Conservation (phyloP, 2,888 invertebrate genomes). For the Pemphredon lugubris region DNA sequence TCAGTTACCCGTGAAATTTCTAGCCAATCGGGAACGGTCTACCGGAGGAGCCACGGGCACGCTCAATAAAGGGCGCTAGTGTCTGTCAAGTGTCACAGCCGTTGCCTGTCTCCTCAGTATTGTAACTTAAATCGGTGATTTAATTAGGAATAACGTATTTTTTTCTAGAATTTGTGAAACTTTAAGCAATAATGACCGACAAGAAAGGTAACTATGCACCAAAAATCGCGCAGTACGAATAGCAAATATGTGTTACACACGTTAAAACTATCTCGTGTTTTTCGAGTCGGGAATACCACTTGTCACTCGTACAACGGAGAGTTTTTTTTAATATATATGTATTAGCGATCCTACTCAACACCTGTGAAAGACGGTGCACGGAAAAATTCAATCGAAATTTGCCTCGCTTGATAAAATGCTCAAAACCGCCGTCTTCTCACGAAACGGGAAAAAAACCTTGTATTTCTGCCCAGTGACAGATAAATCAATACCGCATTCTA, state of each 20-base stretch:
- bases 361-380: constrained; percentile 50
- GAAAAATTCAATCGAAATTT: constrained; percentile 35
- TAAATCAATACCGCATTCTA: constrained; percentile 80
- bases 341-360: constrained; percentile 48
- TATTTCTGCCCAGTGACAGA: constrained; percentile 75
- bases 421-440: constrained; percentile 30
- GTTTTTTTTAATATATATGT: constrained; percentile 37
- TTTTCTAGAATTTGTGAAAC: constrained; percentile 74
- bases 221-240: constrained; percentile 53
- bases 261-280: constrained; percentile 67
- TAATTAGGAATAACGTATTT: constrained; percentile 71
- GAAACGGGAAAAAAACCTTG: constrained; percentile 48
- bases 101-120: constrained; percentile 72
- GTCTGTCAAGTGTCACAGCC: constrained; percentile 77
- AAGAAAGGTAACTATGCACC: constrained; percentile 80
- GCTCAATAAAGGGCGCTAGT: constrained; percentile 77
- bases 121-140: constrained; percentile 73
- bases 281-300: constrained; percentile 70
- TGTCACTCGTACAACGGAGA: constrained; percentile 67
- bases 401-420: no score
- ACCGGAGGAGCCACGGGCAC: constrained; percentile 58
- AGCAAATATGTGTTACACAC: constrained; percentile 58
- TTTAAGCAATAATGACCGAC: constrained; percentile 81
- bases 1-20: constrained; percentile 8
- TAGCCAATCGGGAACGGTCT: constrained; percentile 37